Evolutionary conservation across 2,888 invertebrate species (phyloP), one percentile per base, ranked within the genome.

Genomic region (Microctonus brassicae): DNA sequence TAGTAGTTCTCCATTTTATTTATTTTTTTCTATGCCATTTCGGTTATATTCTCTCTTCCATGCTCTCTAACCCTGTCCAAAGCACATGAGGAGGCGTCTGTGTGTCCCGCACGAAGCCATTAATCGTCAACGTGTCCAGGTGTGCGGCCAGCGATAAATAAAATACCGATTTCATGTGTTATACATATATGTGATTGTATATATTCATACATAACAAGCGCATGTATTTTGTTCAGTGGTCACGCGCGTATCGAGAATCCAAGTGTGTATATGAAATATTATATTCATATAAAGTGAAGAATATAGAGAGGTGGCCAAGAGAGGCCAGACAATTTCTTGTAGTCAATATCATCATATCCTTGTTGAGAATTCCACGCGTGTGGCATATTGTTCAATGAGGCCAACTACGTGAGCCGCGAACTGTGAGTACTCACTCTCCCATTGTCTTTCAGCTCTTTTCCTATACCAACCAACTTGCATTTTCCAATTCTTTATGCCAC

Each of bases 301-400:
- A 20, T 9, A 64, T 5, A 24, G 29, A 42, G 39, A 22, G 52
- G 11, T 5, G 13, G 26, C 11, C 4, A 29, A 29, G 36, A 55
- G 39, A 42, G 29, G 70, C 63, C 34, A 47, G 47, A 64, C 65
- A 70, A 70, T 70, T 70, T 70, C 70, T n/a, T 65, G 66, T 62
- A 71, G 71, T 71, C 71, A 71, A 71, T 71, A 71, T 55, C 53
- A 42, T 60, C 70, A 60, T 42, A 42, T 70, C 65, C 65, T 62
- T n/a, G 71, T 67, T 71, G 71, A 61, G 55, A 66, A 71, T 71
- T 71, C 55, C 58, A 33, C 62, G 71, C 71, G 67, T 67, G 65
- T 65, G 70, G 70, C 65, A 65, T 70, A 70, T 65, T 70, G 70
- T 65, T 70, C 65, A 70, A 70, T 65, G 53, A 70, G 65, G 70